Conservation (phyloP, 2,797 vertebrate genomes). For the Astyanax mexicanus region DNA sequence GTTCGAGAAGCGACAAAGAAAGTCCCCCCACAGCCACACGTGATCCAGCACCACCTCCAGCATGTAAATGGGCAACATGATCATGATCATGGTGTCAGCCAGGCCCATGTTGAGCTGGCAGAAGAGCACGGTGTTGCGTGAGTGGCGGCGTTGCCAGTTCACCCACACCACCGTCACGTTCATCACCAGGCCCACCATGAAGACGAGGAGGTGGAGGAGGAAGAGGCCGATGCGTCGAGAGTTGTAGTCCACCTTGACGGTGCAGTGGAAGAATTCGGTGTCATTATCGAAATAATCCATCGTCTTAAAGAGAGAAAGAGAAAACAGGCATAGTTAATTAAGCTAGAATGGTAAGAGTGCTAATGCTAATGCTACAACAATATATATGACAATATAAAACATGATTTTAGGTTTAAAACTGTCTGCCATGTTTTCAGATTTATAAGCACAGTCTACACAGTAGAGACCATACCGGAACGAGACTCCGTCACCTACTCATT, state of each 20-base stretch:
- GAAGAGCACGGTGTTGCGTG: slow-evolving; percentile 83
- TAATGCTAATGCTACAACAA: too few species aligned
- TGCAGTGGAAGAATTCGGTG: slow-evolving; percentile 67
- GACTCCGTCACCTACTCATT: too few species aligned
- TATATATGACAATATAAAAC: too few species aligned
- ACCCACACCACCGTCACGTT: slow-evolving; percentile 90
- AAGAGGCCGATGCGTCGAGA: slow-evolving; percentile 85
- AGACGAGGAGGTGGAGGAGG: slow-evolving; percentile 88
- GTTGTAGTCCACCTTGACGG: slow-evolving; percentile 73
- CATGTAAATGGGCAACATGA: slow-evolving; percentile 91
- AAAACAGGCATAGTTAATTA: too few species aligned
- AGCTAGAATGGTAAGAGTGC: too few species aligned
- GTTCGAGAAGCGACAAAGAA: slow-evolving; percentile 91
- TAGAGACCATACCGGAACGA: too few species aligned
- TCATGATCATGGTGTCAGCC: slow-evolving; percentile 87
- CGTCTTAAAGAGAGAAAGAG: slow-evolving; percentile 1
- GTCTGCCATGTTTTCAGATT: too few species aligned
- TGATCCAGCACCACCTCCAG: slow-evolving; percentile 88
- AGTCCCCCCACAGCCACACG: slow-evolving; percentile 94
- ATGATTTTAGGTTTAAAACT: too few species aligned
- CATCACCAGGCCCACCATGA: slow-evolving; percentile 89
- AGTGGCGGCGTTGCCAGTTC: slow-evolving; percentile 88
- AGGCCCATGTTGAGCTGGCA: slow-evolving; percentile 91
- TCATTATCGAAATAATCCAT: slow-evolving; percentile 25
- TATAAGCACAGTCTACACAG: too few species aligned